Percentiles rank a stretch among this genome's conserved stretches.
Conservation (phyloP, 53 echinoderm and acorn worm species). For the Holothuria leucospilota region DNA sequence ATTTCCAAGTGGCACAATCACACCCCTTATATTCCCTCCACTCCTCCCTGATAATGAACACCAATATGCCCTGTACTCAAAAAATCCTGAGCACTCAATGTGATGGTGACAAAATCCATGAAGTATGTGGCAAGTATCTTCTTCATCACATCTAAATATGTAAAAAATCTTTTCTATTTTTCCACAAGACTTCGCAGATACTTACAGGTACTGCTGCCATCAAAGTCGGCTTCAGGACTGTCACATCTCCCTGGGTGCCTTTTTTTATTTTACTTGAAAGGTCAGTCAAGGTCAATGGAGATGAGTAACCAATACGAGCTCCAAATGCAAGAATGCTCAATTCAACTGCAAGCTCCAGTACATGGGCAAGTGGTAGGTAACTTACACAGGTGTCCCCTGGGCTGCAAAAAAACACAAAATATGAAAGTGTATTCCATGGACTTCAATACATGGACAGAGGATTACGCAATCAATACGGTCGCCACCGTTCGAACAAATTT, state of each 20-base stretch:
- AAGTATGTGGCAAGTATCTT: too few species aligned
- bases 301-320: constrained; percentile 81
- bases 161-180: too few species aligned
- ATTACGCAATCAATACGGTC: too few species aligned
- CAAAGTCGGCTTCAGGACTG: constrained; percentile 76
- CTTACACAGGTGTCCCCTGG: constrained; percentile 73
- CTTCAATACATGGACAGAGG: too few species aligned
- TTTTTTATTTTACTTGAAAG: constrained; percentile 84
- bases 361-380: constrained; percentile 86
- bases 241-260: constrained; percentile 79
- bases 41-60: too few species aligned
- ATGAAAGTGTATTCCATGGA: neutral
- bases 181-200: neutral
- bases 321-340: constrained; percentile 70
- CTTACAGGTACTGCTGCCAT: constrained; percentile 89
- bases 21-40: too few species aligned
- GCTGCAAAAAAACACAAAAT: constrained; percentile 20
- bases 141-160: too few species aligned
- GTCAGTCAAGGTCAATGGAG: constrained; percentile 86
- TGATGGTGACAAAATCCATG: too few species aligned
- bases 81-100: too few species aligned
- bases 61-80: too few species aligned
- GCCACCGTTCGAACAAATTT: too few species aligned
- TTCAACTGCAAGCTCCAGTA: constrained; percentile 81
- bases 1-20: too few species aligned